These are phyloP conservation scores for Ochotona curzoniae DNA, from an alignment of 2,113 vertebrate species.

Conservation along the genomic window DNA sequence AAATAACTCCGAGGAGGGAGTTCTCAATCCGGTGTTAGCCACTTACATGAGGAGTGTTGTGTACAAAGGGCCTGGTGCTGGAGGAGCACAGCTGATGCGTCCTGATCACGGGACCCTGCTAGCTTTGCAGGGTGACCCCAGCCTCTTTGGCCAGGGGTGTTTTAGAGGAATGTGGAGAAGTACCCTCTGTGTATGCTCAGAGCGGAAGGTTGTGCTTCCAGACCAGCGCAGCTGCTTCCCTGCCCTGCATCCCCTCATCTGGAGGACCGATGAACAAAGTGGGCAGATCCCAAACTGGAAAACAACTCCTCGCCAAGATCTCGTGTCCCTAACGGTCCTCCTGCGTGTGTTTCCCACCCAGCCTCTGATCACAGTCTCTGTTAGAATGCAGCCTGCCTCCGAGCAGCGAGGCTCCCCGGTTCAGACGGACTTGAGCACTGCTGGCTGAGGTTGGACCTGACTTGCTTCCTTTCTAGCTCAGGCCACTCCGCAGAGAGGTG, in stretches of 20 bases:
- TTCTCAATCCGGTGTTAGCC: neutral
- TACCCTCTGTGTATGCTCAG: neutral
- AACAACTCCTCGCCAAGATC: neutral
- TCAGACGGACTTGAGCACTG: neutral
- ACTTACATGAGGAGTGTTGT: neutral
- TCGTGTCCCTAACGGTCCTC: neutral
- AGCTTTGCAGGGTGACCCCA: neutral
- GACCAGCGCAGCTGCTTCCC: too few relatives aligned
- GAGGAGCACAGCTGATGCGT: neutral
- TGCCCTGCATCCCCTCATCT: neutral
- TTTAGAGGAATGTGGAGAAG: neutral
- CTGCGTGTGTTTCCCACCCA: neutral
- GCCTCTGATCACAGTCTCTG: neutral
- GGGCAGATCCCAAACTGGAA: neutral
- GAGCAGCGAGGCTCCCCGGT: neutral
- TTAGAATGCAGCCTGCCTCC: neutral
- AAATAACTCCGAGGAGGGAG: neutral
- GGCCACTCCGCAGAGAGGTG: too few relatives aligned
- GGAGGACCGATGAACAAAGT: neutral
- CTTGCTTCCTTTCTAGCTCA: neutral
- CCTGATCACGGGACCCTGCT: neutral
- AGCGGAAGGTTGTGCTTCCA: neutral
- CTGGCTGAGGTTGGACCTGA: too few relatives aligned
- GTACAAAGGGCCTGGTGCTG: neutral
- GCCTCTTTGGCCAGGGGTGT: neutral